Evolutionary conservation across 2,113 vertebrate species (phyloP).

Genomic region (Microtus richardsoni): DNA sequence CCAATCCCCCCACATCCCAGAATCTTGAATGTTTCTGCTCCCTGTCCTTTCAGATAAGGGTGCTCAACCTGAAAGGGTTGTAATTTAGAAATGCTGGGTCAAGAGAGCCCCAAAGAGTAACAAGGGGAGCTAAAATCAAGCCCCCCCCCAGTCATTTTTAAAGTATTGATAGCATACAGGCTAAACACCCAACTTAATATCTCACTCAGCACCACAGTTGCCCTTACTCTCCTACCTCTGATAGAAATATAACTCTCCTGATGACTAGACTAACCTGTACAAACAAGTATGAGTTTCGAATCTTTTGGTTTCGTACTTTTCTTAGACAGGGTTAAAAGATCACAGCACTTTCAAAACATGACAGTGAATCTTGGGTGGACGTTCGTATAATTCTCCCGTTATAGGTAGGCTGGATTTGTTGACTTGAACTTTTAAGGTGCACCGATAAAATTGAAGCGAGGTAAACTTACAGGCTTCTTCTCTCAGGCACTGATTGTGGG

Average conservation of each 20-base stretch:
- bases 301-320: constrained; percentile 10
- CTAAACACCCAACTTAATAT: not conserved
- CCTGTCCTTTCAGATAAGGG: not conserved
- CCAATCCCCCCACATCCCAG: not conserved
- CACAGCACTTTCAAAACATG: not conserved
- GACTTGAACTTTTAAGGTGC: not conserved
- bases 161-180: not conserved
- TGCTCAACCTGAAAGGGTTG: not conserved
- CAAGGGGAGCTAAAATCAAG: not conserved
- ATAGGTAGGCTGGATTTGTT: not conserved
- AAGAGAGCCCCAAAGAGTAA: not conserved
- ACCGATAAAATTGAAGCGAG: not conserved
- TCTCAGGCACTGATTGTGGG: not conserved
- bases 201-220: not conserved
- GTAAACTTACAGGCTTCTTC: not conserved
- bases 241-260: not conserved
- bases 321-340: not conserved
- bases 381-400: not conserved
- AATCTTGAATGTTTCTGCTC: not conserved
- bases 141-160: not conserved
- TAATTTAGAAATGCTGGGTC: not conserved
- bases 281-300: not conserved
- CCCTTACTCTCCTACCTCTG: not conserved
- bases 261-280: not conserved
- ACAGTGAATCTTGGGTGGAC: not conserved